These are phyloP conservation scores for Ciconia maguari DNA, from an alignment of 2,113 vertebrate species.

Conservation along the genomic window DNA sequence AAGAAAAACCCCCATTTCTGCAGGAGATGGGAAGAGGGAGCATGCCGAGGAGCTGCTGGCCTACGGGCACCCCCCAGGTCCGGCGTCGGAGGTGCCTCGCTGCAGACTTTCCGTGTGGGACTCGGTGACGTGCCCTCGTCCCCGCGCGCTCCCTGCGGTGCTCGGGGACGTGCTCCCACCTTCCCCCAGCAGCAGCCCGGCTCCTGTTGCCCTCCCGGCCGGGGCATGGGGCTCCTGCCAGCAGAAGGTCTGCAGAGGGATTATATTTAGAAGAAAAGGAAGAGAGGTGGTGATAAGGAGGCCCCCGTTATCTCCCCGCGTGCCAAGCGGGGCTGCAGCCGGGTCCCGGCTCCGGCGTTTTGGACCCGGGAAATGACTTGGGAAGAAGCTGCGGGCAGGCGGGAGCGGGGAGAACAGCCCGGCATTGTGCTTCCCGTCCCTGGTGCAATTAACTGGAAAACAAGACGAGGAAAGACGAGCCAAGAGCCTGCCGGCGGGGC, in stretches of 20 bases:
- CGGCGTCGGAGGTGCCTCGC: neutral
- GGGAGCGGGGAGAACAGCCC: conserved; percentile 46
- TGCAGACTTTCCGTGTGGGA: neutral
- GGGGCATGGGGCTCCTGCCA: neutral
- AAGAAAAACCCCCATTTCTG: rapidly evolving
- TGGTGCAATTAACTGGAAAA: conserved; percentile 70
- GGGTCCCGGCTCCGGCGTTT: neutral
- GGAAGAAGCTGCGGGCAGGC: conserved; percentile 9
- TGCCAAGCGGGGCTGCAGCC: neutral
- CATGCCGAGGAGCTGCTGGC: rapidly evolving
- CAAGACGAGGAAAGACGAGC: conserved; percentile 53
- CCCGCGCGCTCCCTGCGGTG: neutral
- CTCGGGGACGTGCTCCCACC: neutral
- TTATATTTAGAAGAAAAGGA: conserved; percentile 73
- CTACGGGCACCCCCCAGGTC: rapidly evolving
- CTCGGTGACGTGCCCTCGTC: neutral
- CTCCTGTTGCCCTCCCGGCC: neutral
- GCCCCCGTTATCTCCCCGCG: conserved; percentile 5
- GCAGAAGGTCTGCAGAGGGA: conserved; percentile 35
- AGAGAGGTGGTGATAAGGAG: conserved; percentile 56
- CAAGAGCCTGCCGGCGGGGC: neutral
- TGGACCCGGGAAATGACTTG: neutral
- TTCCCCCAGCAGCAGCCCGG: neutral
- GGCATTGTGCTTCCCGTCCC: conserved; percentile 64
- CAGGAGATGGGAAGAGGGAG: neutral